Conservation (phyloP, 2,888 invertebrate genomes). For the Drosophila emarginata region DNA sequence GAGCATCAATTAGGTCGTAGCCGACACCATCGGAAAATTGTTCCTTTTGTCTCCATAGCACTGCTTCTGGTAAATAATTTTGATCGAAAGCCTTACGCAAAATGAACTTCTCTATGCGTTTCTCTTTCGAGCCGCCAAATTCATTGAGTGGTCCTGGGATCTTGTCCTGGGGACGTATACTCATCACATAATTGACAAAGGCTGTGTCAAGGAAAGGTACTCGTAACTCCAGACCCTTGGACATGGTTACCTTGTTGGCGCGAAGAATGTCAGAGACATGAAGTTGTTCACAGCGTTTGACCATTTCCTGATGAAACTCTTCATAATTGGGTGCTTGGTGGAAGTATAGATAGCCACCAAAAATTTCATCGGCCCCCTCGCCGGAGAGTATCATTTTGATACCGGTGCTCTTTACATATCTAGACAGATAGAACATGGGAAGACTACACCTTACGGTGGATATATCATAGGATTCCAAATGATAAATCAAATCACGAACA, state of each 20-base stretch:
- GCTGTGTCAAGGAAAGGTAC: constrained; percentile 94
- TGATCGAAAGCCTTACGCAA: constrained; percentile 90
- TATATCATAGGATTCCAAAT: constrained; percentile 89
- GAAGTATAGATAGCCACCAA: constrained; percentile 97
- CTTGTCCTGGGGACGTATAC: constrained; percentile 86
- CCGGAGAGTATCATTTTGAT: constrained; percentile 94
- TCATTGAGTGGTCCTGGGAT: constrained; percentile 84
- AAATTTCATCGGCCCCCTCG: constrained; percentile 96
- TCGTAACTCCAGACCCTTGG: constrained; percentile 89
- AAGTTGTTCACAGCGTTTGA: constrained; percentile 86
- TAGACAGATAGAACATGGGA: constrained; percentile 90
- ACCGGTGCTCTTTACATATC: constrained; percentile 91
- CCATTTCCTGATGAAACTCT: constrained; percentile 89
- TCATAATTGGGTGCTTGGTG: constrained; percentile 90
- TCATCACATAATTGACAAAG: constrained; percentile 90
- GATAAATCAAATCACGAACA: constrained; percentile 91
- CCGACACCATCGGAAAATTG: constrained; percentile 85
- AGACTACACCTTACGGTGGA: constrained; percentile 79
- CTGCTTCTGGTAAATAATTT: constrained; percentile 89
- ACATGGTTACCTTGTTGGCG: constrained; percentile 89
- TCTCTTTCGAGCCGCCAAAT: constrained; percentile 43
- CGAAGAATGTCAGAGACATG: constrained; percentile 91
- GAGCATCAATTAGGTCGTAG: constrained; percentile 77
- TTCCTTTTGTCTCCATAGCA: constrained; percentile 96
- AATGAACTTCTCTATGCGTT: constrained; percentile 89